Evolutionary conservation across 1,140 invertebrate genomes (phyloP).

Genomic region (Neodiprion virginianus): DNA sequence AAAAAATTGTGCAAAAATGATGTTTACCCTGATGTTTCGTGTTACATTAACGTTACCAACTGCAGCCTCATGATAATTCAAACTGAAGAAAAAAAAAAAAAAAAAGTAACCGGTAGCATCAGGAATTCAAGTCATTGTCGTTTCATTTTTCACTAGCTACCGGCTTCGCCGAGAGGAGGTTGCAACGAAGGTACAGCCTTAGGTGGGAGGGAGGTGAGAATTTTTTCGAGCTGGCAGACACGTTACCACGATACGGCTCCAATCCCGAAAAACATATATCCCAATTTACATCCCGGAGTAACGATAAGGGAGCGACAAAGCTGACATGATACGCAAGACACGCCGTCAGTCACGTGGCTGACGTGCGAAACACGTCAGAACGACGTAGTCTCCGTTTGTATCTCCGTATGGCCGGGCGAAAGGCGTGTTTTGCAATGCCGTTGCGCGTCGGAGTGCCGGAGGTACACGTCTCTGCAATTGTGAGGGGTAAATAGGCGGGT

Average conservation of each 20-base stretch:
- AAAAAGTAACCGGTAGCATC: no score
- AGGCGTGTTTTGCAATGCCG: neutral
- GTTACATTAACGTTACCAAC: no score
- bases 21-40: no score
- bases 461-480: conserved; percentile 1
- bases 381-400: neutral
- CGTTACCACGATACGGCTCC: neutral
- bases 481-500: neutral
- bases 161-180: no score
- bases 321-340: neutral
- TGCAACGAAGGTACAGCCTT: no score
- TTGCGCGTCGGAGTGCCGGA: neutral
- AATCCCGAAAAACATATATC: conserved; percentile 8
- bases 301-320: neutral
- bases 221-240: no score
- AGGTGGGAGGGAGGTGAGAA: no score
- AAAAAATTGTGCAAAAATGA: no score
- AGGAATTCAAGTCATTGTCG: no score
- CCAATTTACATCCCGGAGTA: neutral
- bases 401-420: neutral
- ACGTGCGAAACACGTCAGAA: neutral
- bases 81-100: no score
- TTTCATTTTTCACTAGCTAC: no score
- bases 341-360: neutral
- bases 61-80: no score